Conservation (phyloP, 1,140 invertebrate species). For the Drosophila nasuta region DNA sequence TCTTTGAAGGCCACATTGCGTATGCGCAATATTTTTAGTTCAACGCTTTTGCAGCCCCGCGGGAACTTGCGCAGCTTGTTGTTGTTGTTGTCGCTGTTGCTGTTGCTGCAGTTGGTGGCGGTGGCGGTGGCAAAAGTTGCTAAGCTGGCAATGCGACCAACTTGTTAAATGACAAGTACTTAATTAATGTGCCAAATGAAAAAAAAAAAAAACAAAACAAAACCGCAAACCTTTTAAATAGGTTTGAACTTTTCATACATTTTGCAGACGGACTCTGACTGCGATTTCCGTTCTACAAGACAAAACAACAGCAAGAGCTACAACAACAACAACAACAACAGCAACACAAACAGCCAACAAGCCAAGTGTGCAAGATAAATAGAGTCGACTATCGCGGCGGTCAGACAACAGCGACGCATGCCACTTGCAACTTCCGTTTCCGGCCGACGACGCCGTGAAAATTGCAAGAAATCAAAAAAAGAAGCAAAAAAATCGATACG, state of each 20-base stretch:
- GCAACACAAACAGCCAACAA: conserved; percentile 3
- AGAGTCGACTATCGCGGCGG: conserved; percentile 21
- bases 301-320: conserved; percentile 7
- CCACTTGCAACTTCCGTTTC: conserved; percentile 75
- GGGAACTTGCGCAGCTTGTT: conserved; percentile 1
- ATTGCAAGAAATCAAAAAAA: conserved; percentile 43
- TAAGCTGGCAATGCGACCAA: conserved; percentile 35
- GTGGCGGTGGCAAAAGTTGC: conserved; percentile 17
- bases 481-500: conserved; percentile 2
- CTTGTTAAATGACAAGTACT: conserved; percentile 43
- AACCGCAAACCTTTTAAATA: conserved; percentile 17
- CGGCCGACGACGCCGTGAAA: conserved; percentile 40
- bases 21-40: conserved; percentile 46
- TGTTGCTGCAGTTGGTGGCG: neutral
- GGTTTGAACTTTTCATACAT: conserved; percentile 31
- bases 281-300: conserved; percentile 25
- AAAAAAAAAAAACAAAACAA: neutral
- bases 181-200: conserved; percentile 61
- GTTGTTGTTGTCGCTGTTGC: neutral
- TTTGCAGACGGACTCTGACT: conserved; percentile 13
- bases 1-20: conserved; percentile 43
- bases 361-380: conserved; percentile 12
- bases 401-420: conserved; percentile 65
- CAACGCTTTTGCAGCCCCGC: conserved; percentile 7
- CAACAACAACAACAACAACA: conserved; percentile 11